phyloP scores from a whole-genome alignment of 2,113 vertebrate genomes.

The Alaudala cheleensis region DNA sequence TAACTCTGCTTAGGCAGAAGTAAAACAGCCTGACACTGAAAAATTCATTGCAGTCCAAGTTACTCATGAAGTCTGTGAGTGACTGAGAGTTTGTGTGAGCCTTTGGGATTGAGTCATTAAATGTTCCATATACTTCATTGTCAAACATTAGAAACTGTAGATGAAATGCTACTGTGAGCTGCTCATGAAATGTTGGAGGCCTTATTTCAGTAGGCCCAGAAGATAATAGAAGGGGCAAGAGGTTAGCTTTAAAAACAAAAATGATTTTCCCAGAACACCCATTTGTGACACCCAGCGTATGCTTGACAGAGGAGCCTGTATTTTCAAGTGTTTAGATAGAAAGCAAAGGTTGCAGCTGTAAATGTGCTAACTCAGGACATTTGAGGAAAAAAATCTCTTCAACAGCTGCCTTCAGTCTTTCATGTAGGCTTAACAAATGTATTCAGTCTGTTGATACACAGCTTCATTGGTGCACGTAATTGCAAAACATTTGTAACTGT shows the following conservation, averaged over 20 bases:
- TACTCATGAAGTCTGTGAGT: not conserved
- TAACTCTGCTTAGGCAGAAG: not conserved
- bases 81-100: not conserved
- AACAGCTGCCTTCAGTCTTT: slow-evolving; percentile 50
- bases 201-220: not conserved
- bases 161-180: not conserved
- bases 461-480: not conserved
- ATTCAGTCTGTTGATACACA: not conserved
- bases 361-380: slow-evolving; percentile 31
- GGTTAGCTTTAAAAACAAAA: not conserved
- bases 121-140: not conserved
- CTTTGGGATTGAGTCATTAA: not conserved
- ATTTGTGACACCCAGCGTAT: not conserved
- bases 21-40: not conserved
- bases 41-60: not conserved
- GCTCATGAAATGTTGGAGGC: not conserved
- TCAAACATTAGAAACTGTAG: not conserved
- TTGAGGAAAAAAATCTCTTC: slow-evolving; percentile 26
- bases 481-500: slow-evolving; percentile 35
- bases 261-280: not conserved
- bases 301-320: not conserved
- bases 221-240: not conserved
- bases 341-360: slow-evolving; percentile 44
- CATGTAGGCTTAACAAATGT: slow-evolving; percentile 17
- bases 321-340: slow-evolving; percentile 1